phyloP scores from a whole-genome alignment of 2,113 vertebrate genomes.

The Lota lota region DNA sequence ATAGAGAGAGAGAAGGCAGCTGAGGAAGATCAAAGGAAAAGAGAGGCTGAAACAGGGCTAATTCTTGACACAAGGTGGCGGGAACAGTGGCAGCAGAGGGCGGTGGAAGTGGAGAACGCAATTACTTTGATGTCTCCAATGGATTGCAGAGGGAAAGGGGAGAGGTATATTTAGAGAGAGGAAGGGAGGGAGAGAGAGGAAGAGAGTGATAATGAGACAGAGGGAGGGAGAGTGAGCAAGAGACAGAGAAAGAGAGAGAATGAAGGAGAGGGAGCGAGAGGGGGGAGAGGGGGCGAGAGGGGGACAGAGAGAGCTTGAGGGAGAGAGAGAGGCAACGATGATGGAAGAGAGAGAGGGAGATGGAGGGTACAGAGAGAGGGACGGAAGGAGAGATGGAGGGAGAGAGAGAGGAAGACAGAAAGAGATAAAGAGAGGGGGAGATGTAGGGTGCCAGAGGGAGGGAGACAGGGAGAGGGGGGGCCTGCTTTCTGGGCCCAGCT shows the following conservation, averaged over 20 bases:
- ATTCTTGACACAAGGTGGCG: constrained; percentile 10
- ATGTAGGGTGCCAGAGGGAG: background rate
- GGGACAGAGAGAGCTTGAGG: constrained; percentile 4
- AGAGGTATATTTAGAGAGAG: too few species aligned
- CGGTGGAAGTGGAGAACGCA: constrained; percentile 22
- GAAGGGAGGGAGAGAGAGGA: too few species aligned
- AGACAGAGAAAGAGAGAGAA: too few species aligned
- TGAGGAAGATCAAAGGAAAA: background rate
- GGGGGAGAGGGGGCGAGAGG: too few species aligned
- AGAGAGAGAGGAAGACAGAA: constrained; percentile 4
- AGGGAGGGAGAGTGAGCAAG: too few species aligned
- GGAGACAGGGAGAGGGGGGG: constrained; percentile 1
- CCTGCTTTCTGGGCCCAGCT: constrained; percentile 52
- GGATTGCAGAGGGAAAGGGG: constrained; percentile 1
- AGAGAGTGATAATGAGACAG: too few species aligned
- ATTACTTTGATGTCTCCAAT: constrained; percentile 43
- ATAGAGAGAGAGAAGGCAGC: background rate
- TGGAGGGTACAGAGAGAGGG: background rate
- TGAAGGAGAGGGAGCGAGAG: too few species aligned
- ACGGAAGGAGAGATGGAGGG: background rate
- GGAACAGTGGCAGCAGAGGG: constrained; percentile 19
- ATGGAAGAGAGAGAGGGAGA: background rate
- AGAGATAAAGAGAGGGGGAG: background rate
- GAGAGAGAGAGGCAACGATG: constrained; percentile 13
- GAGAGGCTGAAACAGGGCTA: constrained; percentile 20